Conservation (phyloP, 2,888 invertebrate species). For the Polydrusus tereticollis region DNA sequence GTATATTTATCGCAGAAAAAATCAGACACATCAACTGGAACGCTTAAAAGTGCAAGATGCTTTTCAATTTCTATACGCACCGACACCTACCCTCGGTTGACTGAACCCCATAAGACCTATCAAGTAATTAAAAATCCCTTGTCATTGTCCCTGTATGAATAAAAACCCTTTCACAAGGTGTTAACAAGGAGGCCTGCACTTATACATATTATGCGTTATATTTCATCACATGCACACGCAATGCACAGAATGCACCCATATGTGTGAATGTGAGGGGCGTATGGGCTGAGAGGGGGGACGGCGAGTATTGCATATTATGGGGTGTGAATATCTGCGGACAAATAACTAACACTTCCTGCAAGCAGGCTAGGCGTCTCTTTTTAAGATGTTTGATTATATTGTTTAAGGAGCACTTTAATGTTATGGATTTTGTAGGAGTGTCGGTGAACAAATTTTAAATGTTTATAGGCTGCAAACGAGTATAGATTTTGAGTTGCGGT, state of each 20-base stretch:
- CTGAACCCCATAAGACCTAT: conserved; percentile 39
- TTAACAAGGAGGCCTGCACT: conserved; percentile 44
- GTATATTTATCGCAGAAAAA: conserved; percentile 12
- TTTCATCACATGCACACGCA: conserved; percentile 25
- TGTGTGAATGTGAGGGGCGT: conserved; percentile 14
- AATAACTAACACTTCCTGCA: not conserved
- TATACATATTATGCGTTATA: conserved; percentile 40
- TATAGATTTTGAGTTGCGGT: no score
- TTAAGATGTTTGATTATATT: not conserved
- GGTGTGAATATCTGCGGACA: conserved; percentile 2
- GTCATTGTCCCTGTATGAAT: conserved; percentile 33
- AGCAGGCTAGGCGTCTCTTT: not conserved
- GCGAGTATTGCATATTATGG: not conserved
- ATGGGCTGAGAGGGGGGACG: not conserved
- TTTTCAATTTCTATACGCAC: conserved; percentile 35
- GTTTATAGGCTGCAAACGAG: no score
- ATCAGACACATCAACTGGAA: conserved; percentile 21
- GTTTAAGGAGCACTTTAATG: not conserved
- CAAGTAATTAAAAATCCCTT: conserved; percentile 45
- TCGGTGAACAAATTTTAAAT: no score
- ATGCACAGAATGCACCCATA: conserved; percentile 37
- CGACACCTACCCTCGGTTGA: conserved; percentile 39
- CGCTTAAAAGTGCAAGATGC: conserved; percentile 34
- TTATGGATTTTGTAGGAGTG: not conserved
- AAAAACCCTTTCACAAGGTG: conserved; percentile 45